phyloP scores from a whole-genome alignment of 2,888 invertebrate genomes.

The Heliconius aoede region DNA sequence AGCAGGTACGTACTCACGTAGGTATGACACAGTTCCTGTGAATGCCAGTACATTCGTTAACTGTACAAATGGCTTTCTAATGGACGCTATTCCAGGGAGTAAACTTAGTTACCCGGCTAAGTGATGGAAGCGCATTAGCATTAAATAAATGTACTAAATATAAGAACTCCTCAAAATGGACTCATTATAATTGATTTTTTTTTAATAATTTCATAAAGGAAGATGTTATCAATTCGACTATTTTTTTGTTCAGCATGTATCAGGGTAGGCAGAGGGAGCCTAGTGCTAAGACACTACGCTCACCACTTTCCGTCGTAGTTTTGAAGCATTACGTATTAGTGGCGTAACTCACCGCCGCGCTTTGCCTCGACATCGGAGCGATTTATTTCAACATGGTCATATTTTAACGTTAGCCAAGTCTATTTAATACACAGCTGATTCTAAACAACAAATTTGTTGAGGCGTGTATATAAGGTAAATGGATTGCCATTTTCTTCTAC shows the following conservation, averaged over 20 bases:
- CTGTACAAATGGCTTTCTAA: constrained; percentile 75
- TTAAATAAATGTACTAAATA: not conserved
- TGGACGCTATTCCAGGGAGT: constrained; percentile 65
- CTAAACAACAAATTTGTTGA: constrained; percentile 8
- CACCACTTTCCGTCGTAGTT: too few species aligned
- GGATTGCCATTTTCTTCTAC: constrained; percentile 63
- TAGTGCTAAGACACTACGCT: too few species aligned
- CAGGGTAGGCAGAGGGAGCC: too few species aligned
- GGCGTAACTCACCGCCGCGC: too few species aligned
- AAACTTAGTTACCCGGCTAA: constrained; percentile 73
- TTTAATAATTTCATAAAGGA: not conserved
- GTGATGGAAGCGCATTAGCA: constrained; percentile 48
- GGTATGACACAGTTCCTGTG: constrained; percentile 44
- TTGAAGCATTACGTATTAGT: too few species aligned
- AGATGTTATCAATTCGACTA: not conserved
- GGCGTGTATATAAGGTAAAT: constrained; percentile 49
- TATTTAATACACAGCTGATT: not conserved
- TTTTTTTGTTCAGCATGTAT: too few species aligned
- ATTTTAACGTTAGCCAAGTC: not conserved
- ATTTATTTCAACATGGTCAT: not conserved
- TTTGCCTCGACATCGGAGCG: too few species aligned
- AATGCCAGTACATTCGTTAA: constrained; percentile 46
- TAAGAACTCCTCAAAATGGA: not conserved
- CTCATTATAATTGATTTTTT: not conserved
- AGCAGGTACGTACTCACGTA: not conserved